Percentiles rank a stretch among this genome's conserved stretches.
Evolutionary conservation across 1,140 invertebrate species (phyloP).

Genomic region (Hyphantria cunea): DNA sequence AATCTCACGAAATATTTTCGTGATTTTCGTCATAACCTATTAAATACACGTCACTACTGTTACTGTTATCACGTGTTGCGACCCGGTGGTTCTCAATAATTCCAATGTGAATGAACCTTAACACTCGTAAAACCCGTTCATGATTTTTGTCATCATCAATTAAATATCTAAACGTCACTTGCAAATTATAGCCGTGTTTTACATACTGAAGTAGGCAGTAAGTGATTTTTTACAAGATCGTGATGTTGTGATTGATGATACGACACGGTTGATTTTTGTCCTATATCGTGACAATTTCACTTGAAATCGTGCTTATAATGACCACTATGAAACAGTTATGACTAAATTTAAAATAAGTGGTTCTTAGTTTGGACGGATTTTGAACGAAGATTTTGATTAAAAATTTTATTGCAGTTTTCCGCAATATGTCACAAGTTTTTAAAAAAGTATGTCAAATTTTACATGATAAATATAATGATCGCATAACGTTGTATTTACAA

Average conservation of each 20-base stretch:
- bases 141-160: not conserved
- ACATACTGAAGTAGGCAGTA: not conserved
- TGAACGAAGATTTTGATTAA: too few species aligned
- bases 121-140: not conserved
- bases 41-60: too few species aligned
- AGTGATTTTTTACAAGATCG: conserved; percentile 8
- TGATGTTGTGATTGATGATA: conserved; percentile 13
- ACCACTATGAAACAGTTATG: not conserved
- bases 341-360: not conserved
- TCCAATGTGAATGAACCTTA: not conserved
- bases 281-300: conserved; percentile 11
- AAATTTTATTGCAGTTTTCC: too few species aligned
- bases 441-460: too few species aligned
- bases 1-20: too few species aligned
- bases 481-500: too few species aligned
- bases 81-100: too few species aligned
- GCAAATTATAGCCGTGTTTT: conserved; percentile 6
- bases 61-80: too few species aligned
- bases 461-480: too few species aligned
- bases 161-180: not conserved
- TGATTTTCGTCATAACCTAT: too few species aligned
- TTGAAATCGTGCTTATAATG: not conserved
- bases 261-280: conserved; percentile 3
- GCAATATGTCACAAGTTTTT: too few species aligned
- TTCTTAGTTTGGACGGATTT: too few species aligned